Base-by-base conservation (phyloP, 2,113 vertebrate species). In the Plecotus auritus region DNA sequence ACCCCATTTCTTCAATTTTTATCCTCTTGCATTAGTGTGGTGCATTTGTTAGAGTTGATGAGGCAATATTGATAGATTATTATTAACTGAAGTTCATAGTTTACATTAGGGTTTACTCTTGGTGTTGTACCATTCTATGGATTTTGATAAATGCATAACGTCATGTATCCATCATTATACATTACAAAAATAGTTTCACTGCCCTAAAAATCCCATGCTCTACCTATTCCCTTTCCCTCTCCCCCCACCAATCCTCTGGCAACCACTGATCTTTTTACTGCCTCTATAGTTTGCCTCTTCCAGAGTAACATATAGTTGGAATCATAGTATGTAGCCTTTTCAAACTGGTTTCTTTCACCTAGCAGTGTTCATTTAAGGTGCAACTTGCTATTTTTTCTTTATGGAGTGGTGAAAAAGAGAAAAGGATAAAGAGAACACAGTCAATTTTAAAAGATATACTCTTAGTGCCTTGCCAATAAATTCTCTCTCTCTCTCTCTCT, bases 361-460 rank as follows among this genome's bases (percentile, higher is more conserved):
- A 86, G n/a, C 10, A 78, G 64, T 22, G 72, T 42, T 4, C 35
- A 84, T 64, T 83, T 26, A 83, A 56, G 74, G 28, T 56, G 7
- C 2, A 81, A 66, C 23, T 85, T 54, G 70, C 81, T 97, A 54
- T 96, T 97, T 94, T 94, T 97, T 97, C 95, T 96, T 94, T 88
- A 97, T 94, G 95, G 96, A 98, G 95, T 96, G 85, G 94, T 91
- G 42, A 94, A 97, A 97, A 95, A 30, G 87, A 42, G 42, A 97
- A 97, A 97, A 96, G 90, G 92, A 91, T 97, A 97, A 97, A 97
- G 97, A 94, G 84, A 95, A 92, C 92, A 89, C 95, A 61, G 10
- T 76, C 94, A 96, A 96, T 96, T 98, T 97, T 96, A 96, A 97
- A 37, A 97, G 90, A 97, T 96, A 97, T 82, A 90, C 4, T 93